Base-by-base conservation (phyloP, 1,140 invertebrate species). In the Yoshiicerus persimilis region DNA sequence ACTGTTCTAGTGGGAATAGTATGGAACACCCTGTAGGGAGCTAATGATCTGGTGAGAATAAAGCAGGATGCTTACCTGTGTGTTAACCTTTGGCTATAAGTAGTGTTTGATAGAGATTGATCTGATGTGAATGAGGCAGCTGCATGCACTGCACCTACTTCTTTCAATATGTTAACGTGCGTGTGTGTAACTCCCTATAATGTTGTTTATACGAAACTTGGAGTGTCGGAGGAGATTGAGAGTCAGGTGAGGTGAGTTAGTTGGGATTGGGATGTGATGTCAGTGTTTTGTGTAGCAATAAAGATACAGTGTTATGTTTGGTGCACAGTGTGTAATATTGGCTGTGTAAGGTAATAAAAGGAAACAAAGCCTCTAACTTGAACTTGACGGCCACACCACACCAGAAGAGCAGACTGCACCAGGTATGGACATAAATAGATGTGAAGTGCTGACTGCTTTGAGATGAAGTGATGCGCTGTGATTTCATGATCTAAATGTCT, bases 101-200 rank as follows among this genome's bases (percentile, higher is more conserved):
- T 80, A 80, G 75, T 80, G 75, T 36, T 80, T 80, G 75, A 80
- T 80, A 80, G 75, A 80, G 75, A 80, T 80, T 80, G 75, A 80
- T 80, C 75, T 80, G 27, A 80, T 80, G 75, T 80, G 75, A 80
- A 80, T 80, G 75, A 23, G 75, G 32, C 75, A 80, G 75, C 30
- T 80, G 75, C 75, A 34, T 66, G 5, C 75, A 34, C 32, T 38
- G n/a, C n/a, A 80, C 30, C 32, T 80, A 80, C 75, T 20, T 38
- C 13, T 16, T 16, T 56, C 75, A 9, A 34, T 80, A 56, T 56
- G 47, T 47, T 47, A 11, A 8, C 41, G 41, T 56, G 47, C 47
- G 47, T n/a, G 34, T 32, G 16, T 36, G 4, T 80, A 23, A 36
- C 4, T 80, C 11, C n/a, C 20, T 56, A n/a, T n/a, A n/a, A n/a